These are phyloP conservation scores for Meteorus sp. DNA, from an alignment of 1,140 invertebrate genomes.

Conservation along the genomic window DNA sequence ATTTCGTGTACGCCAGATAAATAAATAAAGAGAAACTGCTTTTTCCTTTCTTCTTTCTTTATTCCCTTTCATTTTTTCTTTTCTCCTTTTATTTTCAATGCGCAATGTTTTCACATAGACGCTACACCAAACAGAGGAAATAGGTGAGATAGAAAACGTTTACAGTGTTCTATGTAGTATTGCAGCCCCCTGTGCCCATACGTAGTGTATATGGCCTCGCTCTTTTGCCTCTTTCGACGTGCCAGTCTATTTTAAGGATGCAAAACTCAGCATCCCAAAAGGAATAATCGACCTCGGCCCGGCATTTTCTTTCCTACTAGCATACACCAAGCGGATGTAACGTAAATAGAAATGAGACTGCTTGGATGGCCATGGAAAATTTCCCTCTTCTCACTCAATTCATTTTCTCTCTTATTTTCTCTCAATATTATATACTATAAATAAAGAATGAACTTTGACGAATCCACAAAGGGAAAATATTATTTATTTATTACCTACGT, in stretches of 20 bases:
- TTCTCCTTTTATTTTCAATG: neutral
- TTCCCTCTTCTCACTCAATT: neutral
- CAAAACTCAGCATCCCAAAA: conserved; percentile 11
- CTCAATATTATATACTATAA: neutral
- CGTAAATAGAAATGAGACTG: conserved; percentile 15
- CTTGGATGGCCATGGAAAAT: conserved; percentile 11
- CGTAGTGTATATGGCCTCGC: too few relatives aligned
- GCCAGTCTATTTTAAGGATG: conserved; percentile 14
- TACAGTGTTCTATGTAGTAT: too few relatives aligned
- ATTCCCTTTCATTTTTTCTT: neutral
- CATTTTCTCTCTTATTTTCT: neutral
- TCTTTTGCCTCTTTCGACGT: neutral
- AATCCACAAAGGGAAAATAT: neutral
- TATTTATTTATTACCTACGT: too few relatives aligned
- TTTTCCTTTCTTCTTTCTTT: neutral
- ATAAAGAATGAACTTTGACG: neutral
- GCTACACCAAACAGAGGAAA: too few relatives aligned
- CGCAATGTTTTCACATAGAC: neutral
- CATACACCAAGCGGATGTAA: neutral
- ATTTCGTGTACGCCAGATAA: conserved; percentile 14
- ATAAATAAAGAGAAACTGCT: conserved; percentile 5
- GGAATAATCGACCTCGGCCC: conserved; percentile 6
- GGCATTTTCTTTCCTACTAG: conserved; percentile 10
- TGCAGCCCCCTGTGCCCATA: too few relatives aligned
- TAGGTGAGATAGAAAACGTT: too few relatives aligned